Evolutionary conservation across 2,797 vertebrate species (phyloP), one percentile per base, ranked within the genome.

Genomic region (Melanogrammus aeglefinus): DNA sequence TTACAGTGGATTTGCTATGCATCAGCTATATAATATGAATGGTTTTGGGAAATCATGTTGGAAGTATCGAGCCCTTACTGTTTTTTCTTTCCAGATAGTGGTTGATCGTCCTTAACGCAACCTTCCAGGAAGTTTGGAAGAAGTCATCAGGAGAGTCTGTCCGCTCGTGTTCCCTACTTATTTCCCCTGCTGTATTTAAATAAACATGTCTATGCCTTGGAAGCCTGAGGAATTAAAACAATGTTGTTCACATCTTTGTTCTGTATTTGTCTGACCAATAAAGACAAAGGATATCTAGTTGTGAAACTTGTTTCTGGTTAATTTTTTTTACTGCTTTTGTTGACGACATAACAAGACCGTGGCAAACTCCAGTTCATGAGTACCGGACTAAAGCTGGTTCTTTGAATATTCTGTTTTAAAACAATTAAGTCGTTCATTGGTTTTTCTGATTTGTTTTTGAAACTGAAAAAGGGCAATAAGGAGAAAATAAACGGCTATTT

Each of bases 101-200:
- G 47, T 21, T 57, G 16, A 57, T 57, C 47, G 6, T 57, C 47
- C 4, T 3, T 16, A 18, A 51, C 47, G 6, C 4, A 18, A 51
- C 47, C 47, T 51, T 51, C 47, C 18, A 21, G n/a, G 77, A 80
- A 82, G 51, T 78, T 81, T 16, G n/a, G 75, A 81, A 78, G 80
- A 80, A 76, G 82, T 75, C 38, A 75, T 31, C 75, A 5, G 79
- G 80, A 74, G 75, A 81, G 74, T 75, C 69, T 76, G 73, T 66
- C 76, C 75, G 75, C 78, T 78, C 83, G 72, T 76, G 80, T 78
- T 33, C 74, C 27, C n/a, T 78, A 81, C 72, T 21, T 84, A 72
- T 79, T 70, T 33, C 57, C 63, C 51, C 36, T 78, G 84, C 82
- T 92, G 90, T 94, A 92, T 93, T 93, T 94, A 93, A 89, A 89